Evolutionary conservation across 1,140 invertebrate genomes (phyloP).

Genomic region (Drosophila virilis): DNA sequence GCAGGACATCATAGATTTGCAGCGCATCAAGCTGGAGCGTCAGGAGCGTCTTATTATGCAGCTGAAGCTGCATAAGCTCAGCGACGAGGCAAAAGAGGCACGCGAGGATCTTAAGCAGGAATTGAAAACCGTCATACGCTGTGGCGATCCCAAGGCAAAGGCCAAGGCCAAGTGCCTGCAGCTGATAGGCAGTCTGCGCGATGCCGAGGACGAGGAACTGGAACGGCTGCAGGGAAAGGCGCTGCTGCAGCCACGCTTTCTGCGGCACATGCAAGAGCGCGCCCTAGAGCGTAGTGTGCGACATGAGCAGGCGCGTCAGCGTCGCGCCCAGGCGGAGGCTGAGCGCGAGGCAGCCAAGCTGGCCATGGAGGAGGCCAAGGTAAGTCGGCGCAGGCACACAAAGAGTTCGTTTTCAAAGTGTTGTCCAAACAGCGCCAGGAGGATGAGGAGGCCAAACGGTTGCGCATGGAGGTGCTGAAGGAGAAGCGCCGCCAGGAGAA

Average conservation of each 20-base stretch:
- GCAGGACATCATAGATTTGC: conserved; percentile 87
- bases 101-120: conserved; percentile 86
- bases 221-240: conserved; percentile 85
- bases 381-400: conserved; percentile 11
- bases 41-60: conserved; percentile 88
- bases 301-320: conserved; percentile 87
- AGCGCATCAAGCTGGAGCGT: conserved; percentile 87
- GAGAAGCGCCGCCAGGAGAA: conserved; percentile 86
- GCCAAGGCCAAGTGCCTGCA: conserved; percentile 86
- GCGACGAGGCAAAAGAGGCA: conserved; percentile 86
- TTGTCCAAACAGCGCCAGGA: conserved; percentile 62
- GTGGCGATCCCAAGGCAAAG: conserved; percentile 86
- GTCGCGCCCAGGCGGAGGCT: conserved; percentile 86
- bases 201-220: conserved; percentile 78
- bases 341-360: conserved; percentile 86
- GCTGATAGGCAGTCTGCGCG: conserved; percentile 84
- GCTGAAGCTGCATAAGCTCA: conserved; percentile 87
- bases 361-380: conserved; percentile 85
- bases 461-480: conserved; percentile 86
- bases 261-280: conserved; percentile 88
- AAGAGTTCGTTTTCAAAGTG: no score
- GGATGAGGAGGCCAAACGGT: conserved; percentile 87
- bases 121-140: conserved; percentile 86
- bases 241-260: conserved; percentile 86
- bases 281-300: conserved; percentile 87